Evolutionary conservation across 2,113 vertebrate species (phyloP), one percentile per base, ranked within the genome.

Genomic region (Hipposideros armiger): DNA sequence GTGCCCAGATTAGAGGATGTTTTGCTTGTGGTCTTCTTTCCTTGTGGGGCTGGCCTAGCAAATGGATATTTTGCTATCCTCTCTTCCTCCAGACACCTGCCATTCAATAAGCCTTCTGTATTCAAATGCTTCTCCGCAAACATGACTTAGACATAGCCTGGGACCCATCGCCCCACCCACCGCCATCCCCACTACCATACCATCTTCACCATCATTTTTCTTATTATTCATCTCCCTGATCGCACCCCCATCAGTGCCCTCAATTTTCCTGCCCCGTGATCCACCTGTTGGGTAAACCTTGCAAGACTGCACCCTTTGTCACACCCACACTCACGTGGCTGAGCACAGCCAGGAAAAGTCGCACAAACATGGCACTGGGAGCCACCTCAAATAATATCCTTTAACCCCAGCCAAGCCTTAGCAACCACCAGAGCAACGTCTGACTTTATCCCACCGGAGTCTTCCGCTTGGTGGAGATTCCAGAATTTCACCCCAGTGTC

Each of bases 121-220:
- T 13, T 30, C 56, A 32, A 9, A 24, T 17, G 30, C 17, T 88
- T 40, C 36, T 16, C 50, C 20, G 11, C 24, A 9, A 36, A 1
- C 36, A 1, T 0, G 5, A 20, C 58, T 22, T 69, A 32, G 22
- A 11, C 42, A 24, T 11, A 32, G n/a, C 67, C 54, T 10, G 1
- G 32, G 50, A 60, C 26, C 69, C 14, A 3, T 10, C 8, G 0
- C 22, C 50, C 70, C 0, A 0, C 42, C 30, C 52, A 50, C 10
- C 11, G 1, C 47, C 22, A 0, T 26, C 28, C 42, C 47, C 45
- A 4, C 32, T 56, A 9, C 52, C 8, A 0, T 13, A 2, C 26
- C 50, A 36, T 77, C 88, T 30, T 17, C 87, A 56, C 19, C 30
- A n/a, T 60, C 20, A 4, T 16, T n/a, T 36, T 70, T 81, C 60